Evolutionary conservation across 2,797 vertebrate species (phyloP), one percentile per base, ranked within the genome.

Genomic region (Phrynocephalus vlangalii): DNA sequence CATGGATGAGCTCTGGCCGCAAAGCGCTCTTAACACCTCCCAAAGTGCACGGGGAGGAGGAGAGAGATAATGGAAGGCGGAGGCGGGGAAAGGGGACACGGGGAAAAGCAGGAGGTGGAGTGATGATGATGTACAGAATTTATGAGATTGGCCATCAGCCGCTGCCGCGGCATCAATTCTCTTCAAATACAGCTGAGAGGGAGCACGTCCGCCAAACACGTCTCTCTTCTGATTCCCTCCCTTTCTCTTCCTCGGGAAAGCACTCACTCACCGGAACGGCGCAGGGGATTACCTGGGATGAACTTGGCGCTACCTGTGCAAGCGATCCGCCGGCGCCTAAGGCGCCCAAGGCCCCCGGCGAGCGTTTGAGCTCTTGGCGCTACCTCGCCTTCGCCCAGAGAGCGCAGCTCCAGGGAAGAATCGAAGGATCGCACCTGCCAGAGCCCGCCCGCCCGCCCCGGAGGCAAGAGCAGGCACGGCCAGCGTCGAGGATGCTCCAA

Each of bases 121-220:
- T 94, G 94, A 94, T 92, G 90, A 88, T 63, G 90, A 88, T 63
- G 60, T 63, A 90, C 90, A 72, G 91, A 91, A 93, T 95, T 96
- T 95, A 96, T 93, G 96, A 95, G 95, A 93, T 95, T 95, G 96
- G 96, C 95, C 95, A 96, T 96, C 95, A 95, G 33, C 33, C 77
- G 24, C 60, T 38, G 60, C 83, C n/a, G 93, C 95, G 92, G 90
- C 92, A 91, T 91, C 91, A 92, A 90, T 72, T 66, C n/a, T 83
- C 70, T 95, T 95, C 93, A 94, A 95, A 95, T 91, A 95, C 92
- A 86, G 83, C 89, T 90, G 90, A 91, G 87, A 91, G 89, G 60
- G 82, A 91, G 78, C 68, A 84, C 83, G 80, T 83, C 44, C 73
- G 76, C 88, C 75, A 83, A 90, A 81, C 56, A 66, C 1, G 38